phyloP scores from a whole-genome alignment of 2,113 vertebrate species.

The Pipra filicauda region DNA sequence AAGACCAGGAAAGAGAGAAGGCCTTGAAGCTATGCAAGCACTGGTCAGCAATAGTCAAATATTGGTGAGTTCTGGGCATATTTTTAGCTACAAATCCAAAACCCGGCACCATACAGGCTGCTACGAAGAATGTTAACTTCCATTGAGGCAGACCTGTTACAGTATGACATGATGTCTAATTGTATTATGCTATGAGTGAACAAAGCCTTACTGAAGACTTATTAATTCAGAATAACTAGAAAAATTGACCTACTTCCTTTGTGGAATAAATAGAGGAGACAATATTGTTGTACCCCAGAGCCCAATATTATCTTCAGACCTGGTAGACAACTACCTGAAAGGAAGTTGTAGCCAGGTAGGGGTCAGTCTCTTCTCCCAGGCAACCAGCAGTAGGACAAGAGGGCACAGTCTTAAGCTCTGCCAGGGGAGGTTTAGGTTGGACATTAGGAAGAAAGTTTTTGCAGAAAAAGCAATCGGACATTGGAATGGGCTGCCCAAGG shows the following conservation, averaged over 20 bases:
- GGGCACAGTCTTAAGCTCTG: too few relatives aligned
- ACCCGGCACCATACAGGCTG: not conserved
- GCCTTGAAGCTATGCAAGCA: not conserved
- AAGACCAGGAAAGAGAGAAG: not conserved
- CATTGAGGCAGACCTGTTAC: not conserved
- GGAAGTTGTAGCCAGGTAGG: too few relatives aligned
- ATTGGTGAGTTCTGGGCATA: not conserved
- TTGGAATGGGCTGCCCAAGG: too few relatives aligned
- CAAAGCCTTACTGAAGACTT: not conserved
- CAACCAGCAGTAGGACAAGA: too few relatives aligned
- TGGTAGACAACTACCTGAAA: not conserved
- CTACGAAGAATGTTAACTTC: not conserved
- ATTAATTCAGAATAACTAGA: not conserved
- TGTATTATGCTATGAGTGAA: not conserved
- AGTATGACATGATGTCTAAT: not conserved
- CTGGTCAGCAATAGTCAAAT: not conserved
- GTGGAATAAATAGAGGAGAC: not conserved
- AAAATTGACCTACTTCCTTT: not conserved
- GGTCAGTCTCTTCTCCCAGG: too few relatives aligned
- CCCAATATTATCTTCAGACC: not conserved
- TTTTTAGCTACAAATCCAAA: not conserved
- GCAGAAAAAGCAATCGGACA: too few relatives aligned
- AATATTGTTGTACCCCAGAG: not conserved
- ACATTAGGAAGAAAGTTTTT: too few relatives aligned
- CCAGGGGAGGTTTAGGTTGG: not conserved